Percentiles rank a stretch among this genome's conserved stretches.
These are phyloP conservation scores for Cisticola juncidis DNA, from an alignment of 2,113 vertebrate species.

Conservation along the genomic window DNA sequence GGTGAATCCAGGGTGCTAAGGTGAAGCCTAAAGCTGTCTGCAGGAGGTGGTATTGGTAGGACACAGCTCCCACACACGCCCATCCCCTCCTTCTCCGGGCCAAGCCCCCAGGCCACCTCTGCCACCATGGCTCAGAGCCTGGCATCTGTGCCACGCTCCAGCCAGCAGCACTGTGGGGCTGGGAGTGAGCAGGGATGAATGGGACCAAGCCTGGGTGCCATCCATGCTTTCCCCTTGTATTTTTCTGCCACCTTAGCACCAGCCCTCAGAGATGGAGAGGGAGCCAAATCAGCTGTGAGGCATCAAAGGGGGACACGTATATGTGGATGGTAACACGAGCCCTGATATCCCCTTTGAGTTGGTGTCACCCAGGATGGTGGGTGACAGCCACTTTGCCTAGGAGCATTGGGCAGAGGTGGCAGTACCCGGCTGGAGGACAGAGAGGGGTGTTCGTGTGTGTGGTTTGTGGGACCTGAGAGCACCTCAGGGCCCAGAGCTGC, in stretches of 20 bases:
- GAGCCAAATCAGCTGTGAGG: background rate
- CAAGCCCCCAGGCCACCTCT: background rate
- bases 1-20: background rate
- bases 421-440: background rate
- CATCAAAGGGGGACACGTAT: rapidly evolving
- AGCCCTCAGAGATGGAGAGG: background rate
- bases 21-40: rapidly evolving
- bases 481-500: background rate
- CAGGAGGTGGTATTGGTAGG: rapidly evolving
- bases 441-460: rapidly evolving
- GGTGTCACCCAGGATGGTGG: background rate
- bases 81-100: background rate
- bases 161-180: background rate
- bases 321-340: no score
- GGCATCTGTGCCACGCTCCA: background rate
- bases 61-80: background rate
- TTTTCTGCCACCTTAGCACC: background rate
- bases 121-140: rapidly evolving
- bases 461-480: background rate
- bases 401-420: background rate
- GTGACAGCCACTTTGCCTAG: background rate
- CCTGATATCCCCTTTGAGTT: background rate
- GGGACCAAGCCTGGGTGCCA: background rate
- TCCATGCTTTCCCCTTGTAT: background rate
- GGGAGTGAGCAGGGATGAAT: background rate